Evolutionary conservation across 2,888 invertebrate species (phyloP), one percentile per base, ranked within the genome.

Genomic region (Altica lythri): DNA sequence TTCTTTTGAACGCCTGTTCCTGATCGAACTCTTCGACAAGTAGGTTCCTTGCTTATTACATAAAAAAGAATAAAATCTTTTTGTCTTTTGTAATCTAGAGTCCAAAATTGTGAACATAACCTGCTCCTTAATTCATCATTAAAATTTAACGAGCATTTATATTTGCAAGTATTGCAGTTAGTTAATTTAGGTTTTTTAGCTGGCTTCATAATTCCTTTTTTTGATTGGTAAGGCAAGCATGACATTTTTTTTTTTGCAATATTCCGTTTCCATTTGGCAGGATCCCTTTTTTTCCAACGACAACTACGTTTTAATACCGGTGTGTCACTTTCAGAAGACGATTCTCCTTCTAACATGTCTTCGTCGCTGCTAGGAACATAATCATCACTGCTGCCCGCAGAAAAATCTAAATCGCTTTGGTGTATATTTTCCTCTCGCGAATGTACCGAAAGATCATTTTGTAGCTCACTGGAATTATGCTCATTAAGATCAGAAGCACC

Each of bases 81-180:
- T 13, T 34, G 34, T 2, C 34, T 2, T 3, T 34, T 34, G 13
- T 34, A 6, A 34, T 34, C 34, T 4, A 34, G 13, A 4, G 2
- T 34, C 34, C 34, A 34, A 34, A 34, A 13, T 34, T 34, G 2
- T 2, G 6, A 34, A 13, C 34, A 10, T 34, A 34, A 13, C 2
- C 8, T 10, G 2, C 2, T 34, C 13, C 34, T 13, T 34, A 8
- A 34, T 12, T 13, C 2, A 34, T 34, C 34, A 12, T 8, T 34
- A 8, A 34, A 34, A 34, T 34, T 4, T 4, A 13, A 8, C 6
- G 18, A 17, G 9, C 37, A 37, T 9, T 37, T 37, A 17, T 17
- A 37, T 37, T 37, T 37, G n/a, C 37, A 37, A 17, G 37, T 17
- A 9, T 16, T 14, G 10, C 37, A 37, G 17, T 37, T 37, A 37